Base-by-base conservation (phyloP, 2,113 vertebrate genomes). In the Antennarius striatus region DNA sequence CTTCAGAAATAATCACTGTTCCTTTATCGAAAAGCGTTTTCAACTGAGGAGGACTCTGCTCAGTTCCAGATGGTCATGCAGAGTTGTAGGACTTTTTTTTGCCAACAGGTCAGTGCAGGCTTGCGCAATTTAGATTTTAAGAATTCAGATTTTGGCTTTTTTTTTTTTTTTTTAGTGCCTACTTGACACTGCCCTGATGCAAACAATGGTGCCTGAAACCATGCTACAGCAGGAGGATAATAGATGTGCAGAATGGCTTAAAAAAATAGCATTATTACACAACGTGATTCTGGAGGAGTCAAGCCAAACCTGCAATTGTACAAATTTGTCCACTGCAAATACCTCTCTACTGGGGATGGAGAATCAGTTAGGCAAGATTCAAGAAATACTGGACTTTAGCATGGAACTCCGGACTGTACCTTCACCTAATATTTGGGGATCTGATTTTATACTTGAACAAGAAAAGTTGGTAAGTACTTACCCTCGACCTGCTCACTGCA, bases 401-500 rank as follows among this genome's bases (percentile, higher is more conserved):
- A 84, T 81, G 75, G 82, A 82, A 8, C 67, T 77, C 73, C 57
- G 8, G 62, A 48, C 47, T 75, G 61, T 68, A 75, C 75, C 68
- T 72, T 42, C 3, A 78, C 8, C 68, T 66, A 7, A 56, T 51
- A 14, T 55, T 1, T 2, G 9, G 5, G 14, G 28, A 63, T 50
- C 8, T 16, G 6, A 5, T 49, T 46, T 47, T 59, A 28, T 42
- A 49, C 63, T 39, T 29, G 29, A 68, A 29, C 0, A 8, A 10
- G 28, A 12, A 2, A 50, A 32, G 22, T 22, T 46, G 46, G 2
- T 53, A 63, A 63, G 13, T 72, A 95, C 96, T 97, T 91, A 98
- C 96, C 96, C 91, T 95, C 95, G 6, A 90, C 93, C 60, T 95
- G 94, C 4, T 95, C 96, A 66, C 96, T 97, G 93, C 11, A 74